Evolutionary conservation across 2,888 invertebrate genomes (phyloP).

Genomic region (Erebia aethiops): DNA sequence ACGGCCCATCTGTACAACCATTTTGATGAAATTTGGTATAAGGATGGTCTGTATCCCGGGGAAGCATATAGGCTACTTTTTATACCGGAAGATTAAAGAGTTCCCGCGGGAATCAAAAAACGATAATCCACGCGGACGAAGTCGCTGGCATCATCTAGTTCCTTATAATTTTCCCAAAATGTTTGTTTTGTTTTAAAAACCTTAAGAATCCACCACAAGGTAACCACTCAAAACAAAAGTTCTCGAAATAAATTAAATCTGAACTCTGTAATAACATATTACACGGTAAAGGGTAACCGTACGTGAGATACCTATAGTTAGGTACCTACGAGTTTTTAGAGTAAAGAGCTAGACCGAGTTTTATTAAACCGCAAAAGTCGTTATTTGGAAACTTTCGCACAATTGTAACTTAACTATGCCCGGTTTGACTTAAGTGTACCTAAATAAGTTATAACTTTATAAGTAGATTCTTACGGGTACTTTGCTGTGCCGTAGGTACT

Average conservation of each 20-base stretch:
- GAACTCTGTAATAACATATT: neutral
- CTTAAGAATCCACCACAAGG: neutral
- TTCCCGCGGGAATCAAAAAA: no score
- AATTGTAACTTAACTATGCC: neutral
- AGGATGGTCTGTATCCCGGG: no score
- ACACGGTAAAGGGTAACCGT: neutral
- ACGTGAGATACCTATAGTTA: no score
- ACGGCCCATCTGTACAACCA: no score
- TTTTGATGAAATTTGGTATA: no score
- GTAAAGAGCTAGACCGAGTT: neutral
- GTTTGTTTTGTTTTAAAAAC: no score
- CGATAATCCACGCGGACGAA: no score
- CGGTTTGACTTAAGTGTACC: neutral
- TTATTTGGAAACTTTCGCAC: neutral
- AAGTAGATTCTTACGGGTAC: neutral
- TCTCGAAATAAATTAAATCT: neutral
- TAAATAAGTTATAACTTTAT: neutral
- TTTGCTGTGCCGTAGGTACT: neutral
- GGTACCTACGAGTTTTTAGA: neutral
- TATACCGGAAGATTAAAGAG: no score
- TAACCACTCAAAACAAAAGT: neutral
- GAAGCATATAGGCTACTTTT: no score
- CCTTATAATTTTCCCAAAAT: no score
- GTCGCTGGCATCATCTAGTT: no score
- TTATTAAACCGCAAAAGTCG: neutral